Evolutionary conservation across 2,888 invertebrate species (phyloP).

Genomic region (Cephus pulcher): DNA sequence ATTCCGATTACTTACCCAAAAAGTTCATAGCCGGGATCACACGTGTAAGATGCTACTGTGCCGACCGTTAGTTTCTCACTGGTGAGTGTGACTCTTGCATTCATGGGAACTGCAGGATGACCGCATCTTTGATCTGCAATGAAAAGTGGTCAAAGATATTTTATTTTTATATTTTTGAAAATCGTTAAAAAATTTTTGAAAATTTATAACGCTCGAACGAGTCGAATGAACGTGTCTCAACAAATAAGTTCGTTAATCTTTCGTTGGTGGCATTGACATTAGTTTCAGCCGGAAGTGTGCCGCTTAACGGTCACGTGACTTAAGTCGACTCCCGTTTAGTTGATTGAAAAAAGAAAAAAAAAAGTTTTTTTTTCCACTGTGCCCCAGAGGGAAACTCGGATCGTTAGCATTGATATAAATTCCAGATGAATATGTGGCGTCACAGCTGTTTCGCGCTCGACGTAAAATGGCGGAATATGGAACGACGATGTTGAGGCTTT

Average conservation of each 20-base stretch:
- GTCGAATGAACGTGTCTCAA: not conserved
- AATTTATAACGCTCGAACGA: not conserved
- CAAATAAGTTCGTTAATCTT: not conserved
- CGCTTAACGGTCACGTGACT: not conserved
- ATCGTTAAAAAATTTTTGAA: not conserved
- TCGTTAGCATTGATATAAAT: not conserved
- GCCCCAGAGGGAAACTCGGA: not conserved
- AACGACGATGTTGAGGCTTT: not conserved
- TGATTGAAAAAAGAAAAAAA: not conserved
- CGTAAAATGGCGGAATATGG: not conserved
- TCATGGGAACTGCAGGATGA: constrained; percentile 87
- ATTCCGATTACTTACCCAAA: constrained; percentile 73
- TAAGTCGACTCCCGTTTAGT: not conserved
- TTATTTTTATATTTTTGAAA: not conserved
- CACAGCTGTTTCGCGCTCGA: not conserved
- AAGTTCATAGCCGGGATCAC: constrained; percentile 90
- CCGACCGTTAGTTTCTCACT: constrained; percentile 71
- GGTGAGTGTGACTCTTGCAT: constrained; percentile 79
- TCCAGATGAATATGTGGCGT: not conserved
- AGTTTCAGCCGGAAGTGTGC: not conserved
- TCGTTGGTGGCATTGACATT: constrained; percentile 9
- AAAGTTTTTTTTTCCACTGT: not conserved
- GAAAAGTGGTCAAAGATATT: constrained; percentile 7
- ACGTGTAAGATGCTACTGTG: constrained; percentile 80
- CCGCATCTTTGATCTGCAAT: constrained; percentile 75